Evolutionary conservation across 2,888 invertebrate species (phyloP), one percentile per base, ranked within the genome.

Genomic region (Acrocyrtus sp.): DNA sequence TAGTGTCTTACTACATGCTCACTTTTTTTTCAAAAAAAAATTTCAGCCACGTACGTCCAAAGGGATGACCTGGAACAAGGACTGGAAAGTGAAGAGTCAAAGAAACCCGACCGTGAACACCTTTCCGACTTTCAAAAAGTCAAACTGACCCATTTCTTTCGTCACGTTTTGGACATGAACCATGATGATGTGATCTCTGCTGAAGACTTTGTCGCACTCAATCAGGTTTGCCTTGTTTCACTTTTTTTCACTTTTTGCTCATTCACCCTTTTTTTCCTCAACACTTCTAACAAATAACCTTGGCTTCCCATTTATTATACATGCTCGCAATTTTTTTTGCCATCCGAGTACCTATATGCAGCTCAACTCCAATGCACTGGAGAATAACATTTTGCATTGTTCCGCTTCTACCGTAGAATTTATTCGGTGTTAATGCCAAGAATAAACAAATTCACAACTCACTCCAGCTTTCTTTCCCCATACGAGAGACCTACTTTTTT

Each of bases 21-120:
- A n/a, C 34, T 39, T 57, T 15, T 57, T 57, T 67, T 61, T 43
- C 17, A n/a, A n/a, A n/a, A n/a, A n/a, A n/a, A 26, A 62, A 54
- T 82, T 82, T 72, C 84, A 91, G 91, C 91, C 24, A 91, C 91
- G 66, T 91, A 90, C 90, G 91, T 91, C 74, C 91, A 90, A 84
- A 86, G 91, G 58, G 84, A 88, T 78, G 87, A 87, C 75, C 61
- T 73, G 29, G 66, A 66, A 45, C 57, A 54, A 57, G 53, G 58
- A 47, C 86, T 87, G 66, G 72, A 61, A 8, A 57, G 47, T 8
- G 78, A 79, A 39, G 77, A 79, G 41, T 65, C 67, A 10, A 58
- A 68, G 24, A 70, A 76, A 29, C 80, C 74, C 10, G 82, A 81
- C 48, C 78, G 81, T 43, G 80, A 79, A 19, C 74, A 76, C 65